Conservation (phyloP, 2,888 invertebrate species). For the Pseudanteris insignis region DNA sequence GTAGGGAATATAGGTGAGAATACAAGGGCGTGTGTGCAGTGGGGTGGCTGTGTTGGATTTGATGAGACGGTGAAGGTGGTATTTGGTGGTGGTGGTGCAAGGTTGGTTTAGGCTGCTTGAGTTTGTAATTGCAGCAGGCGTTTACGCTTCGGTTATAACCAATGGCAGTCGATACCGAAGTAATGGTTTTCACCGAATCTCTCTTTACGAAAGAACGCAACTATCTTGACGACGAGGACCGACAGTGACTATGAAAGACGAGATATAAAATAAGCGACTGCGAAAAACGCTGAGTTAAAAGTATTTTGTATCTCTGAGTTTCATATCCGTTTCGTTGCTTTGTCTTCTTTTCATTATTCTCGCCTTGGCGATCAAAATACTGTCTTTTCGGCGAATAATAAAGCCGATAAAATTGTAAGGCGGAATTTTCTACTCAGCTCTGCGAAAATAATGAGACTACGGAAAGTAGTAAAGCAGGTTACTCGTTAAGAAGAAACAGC, state of each 20-base stretch:
- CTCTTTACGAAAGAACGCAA: constrained; percentile 50
- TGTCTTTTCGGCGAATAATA: constrained; percentile 34
- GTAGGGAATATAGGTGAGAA: too few relatives aligned
- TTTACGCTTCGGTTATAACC: constrained; percentile 63
- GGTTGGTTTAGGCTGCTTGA: constrained; percentile 53
- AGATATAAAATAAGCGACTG: too few relatives aligned
- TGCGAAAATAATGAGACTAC: constrained; percentile 27
- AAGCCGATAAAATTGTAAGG: constrained; percentile 28
- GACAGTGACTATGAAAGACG: constrained; percentile 9
- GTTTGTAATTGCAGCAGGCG: constrained; percentile 63
- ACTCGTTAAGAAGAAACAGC: constrained; percentile 1
- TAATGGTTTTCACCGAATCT: constrained; percentile 61
- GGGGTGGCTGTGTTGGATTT: too few relatives aligned
- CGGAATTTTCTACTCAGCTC: constrained; percentile 16
- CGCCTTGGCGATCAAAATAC: constrained; percentile 44
- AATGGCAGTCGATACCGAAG: constrained; percentile 58
- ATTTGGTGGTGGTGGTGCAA: too few relatives aligned
- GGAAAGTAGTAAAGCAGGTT: too few relatives aligned
- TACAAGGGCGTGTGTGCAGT: too few relatives aligned
- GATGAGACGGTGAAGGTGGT: too few relatives aligned
- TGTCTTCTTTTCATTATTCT: constrained; percentile 48
- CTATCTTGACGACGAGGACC: constrained; percentile 19
- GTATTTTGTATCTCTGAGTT: constrained; percentile 27
- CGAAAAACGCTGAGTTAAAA: too few relatives aligned
- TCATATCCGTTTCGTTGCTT: constrained; percentile 24